Conservation (phyloP, 1,140 invertebrate genomes). For the Drosophila ananassae region DNA sequence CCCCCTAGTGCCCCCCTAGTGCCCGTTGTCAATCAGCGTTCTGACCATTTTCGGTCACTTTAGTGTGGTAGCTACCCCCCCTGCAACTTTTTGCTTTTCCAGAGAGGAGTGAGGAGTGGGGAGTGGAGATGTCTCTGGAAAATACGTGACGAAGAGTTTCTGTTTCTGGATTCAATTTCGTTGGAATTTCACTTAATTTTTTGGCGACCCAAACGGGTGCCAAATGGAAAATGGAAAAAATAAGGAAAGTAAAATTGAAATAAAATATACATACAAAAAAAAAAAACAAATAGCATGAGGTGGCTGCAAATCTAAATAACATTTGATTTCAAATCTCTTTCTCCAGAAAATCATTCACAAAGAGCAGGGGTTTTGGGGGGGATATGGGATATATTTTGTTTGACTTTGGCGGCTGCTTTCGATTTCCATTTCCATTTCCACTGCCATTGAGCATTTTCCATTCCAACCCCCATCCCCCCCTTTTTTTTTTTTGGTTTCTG, state of each 20-base stretch:
- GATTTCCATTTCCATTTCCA: slow-evolving; percentile 1
- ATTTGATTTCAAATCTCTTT: slow-evolving; percentile 41
- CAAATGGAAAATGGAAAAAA: neutral
- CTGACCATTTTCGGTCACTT: slow-evolving; percentile 57
- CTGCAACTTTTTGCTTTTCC: neutral
- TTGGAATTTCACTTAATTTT: slow-evolving; percentile 51
- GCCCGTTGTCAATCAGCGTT: slow-evolving; percentile 63
- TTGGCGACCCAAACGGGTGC: slow-evolving; percentile 18
- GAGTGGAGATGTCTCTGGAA: neutral
- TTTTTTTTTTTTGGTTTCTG: neutral
- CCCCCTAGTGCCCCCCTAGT: neutral
- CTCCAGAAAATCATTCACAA: slow-evolving; percentile 18
- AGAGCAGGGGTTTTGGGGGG: neutral
- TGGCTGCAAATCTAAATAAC: slow-evolving; percentile 34
- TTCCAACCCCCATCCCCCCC: neutral
- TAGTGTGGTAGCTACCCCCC: slow-evolving; percentile 23
- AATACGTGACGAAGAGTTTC: slow-evolving; percentile 11
- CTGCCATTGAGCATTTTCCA: neutral
- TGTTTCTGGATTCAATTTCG: slow-evolving; percentile 27
- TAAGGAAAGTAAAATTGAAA: slow-evolving; percentile 2
- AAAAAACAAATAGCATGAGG: neutral
- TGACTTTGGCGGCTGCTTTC: slow-evolving; percentile 12
- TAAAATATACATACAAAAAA: neutral
- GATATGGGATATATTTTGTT: slow-evolving; percentile 8
- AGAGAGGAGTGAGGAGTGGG: no score